phyloP scores from a whole-genome alignment of 2,888 invertebrate genomes.

The Mythimna pallens region DNA sequence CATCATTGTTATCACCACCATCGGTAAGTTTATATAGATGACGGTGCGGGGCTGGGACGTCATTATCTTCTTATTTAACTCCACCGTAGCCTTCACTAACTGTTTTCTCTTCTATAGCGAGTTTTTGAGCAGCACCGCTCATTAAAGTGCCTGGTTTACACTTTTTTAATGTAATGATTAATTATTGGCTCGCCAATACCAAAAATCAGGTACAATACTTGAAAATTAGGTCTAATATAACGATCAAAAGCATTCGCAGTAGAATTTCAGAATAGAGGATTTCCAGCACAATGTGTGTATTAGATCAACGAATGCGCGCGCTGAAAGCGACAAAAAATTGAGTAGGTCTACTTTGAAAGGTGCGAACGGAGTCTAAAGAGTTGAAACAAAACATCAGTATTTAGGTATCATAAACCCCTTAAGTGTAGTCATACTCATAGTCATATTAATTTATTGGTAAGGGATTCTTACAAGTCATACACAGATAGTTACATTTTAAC shows the following conservation, averaged over 20 bases:
- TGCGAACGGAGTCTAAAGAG: neutral
- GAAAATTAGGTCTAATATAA: slow-evolving; percentile 10
- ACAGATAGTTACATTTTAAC: too few species aligned
- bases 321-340: neutral
- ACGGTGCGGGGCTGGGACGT: slow-evolving; percentile 98
- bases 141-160: too few species aligned
- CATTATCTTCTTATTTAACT: slow-evolving; percentile 73
- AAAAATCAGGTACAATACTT: neutral
- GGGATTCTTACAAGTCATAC: too few species aligned
- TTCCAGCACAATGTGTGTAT: slow-evolving; percentile 24
- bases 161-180: too few species aligned
- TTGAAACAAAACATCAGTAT: too few species aligned
- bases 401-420: too few species aligned
- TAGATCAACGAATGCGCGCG: slow-evolving; percentile 28
- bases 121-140: too few species aligned
- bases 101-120: neutral
- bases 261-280: slow-evolving; percentile 38
- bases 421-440: too few species aligned
- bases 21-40: slow-evolving; percentile 95
- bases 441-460: too few species aligned
- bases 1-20: slow-evolving; percentile 98
- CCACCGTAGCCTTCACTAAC: neutral
- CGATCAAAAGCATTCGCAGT: slow-evolving; percentile 19
- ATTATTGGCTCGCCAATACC: neutral
- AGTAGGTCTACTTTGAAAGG: slow-evolving; percentile 14